A percentile compares a stretch with the other conserved stretches of the same genome.
Evolutionary conservation across 2,113 vertebrate species (phyloP).

Genomic region (Sinocyclocheilus anshuiensis): DNA sequence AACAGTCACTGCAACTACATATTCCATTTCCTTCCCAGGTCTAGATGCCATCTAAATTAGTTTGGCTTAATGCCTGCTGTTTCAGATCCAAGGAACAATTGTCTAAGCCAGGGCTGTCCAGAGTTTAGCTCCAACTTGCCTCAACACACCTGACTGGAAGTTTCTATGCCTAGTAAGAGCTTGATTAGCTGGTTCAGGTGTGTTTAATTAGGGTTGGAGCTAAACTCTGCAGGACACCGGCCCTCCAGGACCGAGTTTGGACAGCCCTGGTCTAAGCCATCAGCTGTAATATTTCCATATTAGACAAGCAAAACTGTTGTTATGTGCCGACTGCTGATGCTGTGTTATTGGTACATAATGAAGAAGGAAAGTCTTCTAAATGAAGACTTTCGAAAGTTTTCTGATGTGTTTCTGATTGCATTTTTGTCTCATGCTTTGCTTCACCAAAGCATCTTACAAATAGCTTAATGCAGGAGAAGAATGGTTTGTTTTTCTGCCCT

Average conservation of each 20-base stretch:
- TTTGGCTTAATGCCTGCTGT: constrained; percentile 13
- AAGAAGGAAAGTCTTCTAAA: constrained; percentile 41
- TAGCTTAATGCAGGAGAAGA: neutral
- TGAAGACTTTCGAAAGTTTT: neutral
- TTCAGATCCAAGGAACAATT: neutral
- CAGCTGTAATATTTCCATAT: neutral
- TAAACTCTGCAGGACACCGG: too few relatives aligned
- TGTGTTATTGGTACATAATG: constrained; percentile 15
- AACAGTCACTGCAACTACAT: neutral
- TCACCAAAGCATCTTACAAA: neutral
- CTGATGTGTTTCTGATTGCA: neutral
- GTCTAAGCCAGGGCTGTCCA: neutral
- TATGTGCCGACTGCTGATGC: neutral
- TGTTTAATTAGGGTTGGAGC: too few relatives aligned
- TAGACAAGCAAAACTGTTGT: constrained; percentile 1
- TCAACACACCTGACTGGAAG: too few relatives aligned
- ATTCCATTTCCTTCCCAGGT: neutral
- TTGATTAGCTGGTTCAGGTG: too few relatives aligned
- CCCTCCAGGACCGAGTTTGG: too few relatives aligned
- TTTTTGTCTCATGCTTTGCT: neutral
- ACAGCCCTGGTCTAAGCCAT: neutral
- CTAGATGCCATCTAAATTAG: constrained; percentile 8
- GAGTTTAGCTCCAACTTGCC: too few relatives aligned
- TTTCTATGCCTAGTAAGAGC: too few relatives aligned
- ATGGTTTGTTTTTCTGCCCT: neutral